These are phyloP conservation scores for Pocillopora meandrina DNA, from an alignment of 92 coral and sea anemone species.

Conservation along the genomic window DNA sequence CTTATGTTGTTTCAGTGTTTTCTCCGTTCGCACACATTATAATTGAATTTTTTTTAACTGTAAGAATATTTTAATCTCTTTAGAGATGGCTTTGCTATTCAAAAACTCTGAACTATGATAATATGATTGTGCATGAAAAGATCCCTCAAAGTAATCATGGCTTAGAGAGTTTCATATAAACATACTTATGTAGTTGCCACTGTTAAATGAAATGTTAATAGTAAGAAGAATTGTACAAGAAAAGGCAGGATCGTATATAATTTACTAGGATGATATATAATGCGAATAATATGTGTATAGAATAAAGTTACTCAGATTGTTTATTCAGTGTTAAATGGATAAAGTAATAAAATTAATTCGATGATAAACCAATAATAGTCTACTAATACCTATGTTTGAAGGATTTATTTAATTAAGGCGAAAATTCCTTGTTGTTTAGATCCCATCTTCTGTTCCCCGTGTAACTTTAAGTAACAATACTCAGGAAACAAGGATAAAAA, in stretches of 20 bases:
- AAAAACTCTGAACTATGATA: background rate
- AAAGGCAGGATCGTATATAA: background rate
- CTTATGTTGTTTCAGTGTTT: background rate
- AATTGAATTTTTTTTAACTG: background rate
- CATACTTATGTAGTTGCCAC: background rate
- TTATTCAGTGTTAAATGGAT: background rate
- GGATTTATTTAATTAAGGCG: too few relatives aligned
- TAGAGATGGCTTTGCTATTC: background rate
- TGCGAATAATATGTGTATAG: background rate
- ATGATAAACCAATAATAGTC: background rate
- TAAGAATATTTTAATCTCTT: slow-evolving; percentile 1
- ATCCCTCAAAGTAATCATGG: too few relatives aligned
- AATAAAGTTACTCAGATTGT: background rate
- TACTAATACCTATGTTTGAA: background rate
- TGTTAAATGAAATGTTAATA: background rate
- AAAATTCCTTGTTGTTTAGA: too few relatives aligned
- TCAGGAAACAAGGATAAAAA: too few relatives aligned
- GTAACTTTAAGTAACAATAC: too few relatives aligned
- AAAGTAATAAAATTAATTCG: background rate
- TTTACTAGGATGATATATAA: background rate
- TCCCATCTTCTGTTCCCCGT: too few relatives aligned
- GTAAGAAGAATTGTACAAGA: background rate
- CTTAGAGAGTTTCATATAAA: too few relatives aligned
- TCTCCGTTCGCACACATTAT: background rate
- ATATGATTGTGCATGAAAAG: background rate